These are phyloP conservation scores for Caenorhabditis sp. DNA, from an alignment of 2,888 invertebrate species.

Conservation along the genomic window DNA sequence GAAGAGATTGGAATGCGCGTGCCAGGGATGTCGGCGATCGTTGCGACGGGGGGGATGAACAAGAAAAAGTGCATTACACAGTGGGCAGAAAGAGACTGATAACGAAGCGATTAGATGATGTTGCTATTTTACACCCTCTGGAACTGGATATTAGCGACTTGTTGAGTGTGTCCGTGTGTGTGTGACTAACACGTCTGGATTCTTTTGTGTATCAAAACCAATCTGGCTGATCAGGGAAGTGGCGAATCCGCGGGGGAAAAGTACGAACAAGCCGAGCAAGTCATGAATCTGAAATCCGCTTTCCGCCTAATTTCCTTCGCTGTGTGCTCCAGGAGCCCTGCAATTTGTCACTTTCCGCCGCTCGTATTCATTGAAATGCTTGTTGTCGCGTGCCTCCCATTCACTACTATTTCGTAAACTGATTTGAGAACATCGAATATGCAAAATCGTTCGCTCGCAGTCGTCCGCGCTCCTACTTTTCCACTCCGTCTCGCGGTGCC, in stretches of 20 bases:
- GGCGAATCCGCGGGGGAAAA: no score
- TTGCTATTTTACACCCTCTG: constrained; percentile 32
- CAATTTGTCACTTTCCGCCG: constrained; percentile 47
- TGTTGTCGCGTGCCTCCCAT: not conserved
- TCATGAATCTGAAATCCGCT: constrained; percentile 18
- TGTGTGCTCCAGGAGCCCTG: constrained; percentile 8
- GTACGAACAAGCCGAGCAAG: no score
- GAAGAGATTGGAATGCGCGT: constrained; percentile 38
- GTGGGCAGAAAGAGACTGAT: not conserved
- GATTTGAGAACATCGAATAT: constrained; percentile 37
- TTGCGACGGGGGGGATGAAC: not conserved
- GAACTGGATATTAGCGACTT: constrained; percentile 50
- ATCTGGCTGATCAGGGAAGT: not conserved
- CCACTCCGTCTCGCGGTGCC: constrained; percentile 10
- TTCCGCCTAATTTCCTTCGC: constrained; percentile 37
- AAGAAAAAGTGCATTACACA: constrained; percentile 51
- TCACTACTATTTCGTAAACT: constrained; percentile 25
- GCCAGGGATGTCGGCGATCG: constrained; percentile 19
- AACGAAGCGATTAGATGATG: constrained; percentile 14
- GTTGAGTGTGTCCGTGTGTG: no score
- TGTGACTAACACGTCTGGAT: constrained; percentile 29
- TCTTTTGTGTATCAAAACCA: constrained; percentile 1
- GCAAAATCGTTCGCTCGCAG: constrained; percentile 38
- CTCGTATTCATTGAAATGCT: constrained; percentile 42
- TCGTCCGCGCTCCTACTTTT: not conserved